Evolutionary conservation across 1,140 invertebrate genomes (phyloP).

Genomic region (Philotrypesis tridentata): DNA sequence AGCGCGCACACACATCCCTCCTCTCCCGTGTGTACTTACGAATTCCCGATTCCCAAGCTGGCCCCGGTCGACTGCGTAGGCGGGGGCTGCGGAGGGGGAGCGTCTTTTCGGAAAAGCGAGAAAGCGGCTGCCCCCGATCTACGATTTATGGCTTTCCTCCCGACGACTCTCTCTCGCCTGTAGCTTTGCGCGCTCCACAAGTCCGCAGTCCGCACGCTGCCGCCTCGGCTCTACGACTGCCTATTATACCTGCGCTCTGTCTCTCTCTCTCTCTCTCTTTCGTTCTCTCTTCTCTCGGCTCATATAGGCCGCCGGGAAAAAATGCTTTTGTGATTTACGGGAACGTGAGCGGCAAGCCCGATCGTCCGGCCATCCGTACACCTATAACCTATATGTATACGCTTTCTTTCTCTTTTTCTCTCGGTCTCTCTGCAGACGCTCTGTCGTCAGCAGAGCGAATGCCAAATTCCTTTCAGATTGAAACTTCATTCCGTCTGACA

Average conservation of each 20-base stretch:
- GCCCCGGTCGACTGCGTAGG: too few relatives aligned
- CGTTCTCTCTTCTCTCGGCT: too few relatives aligned
- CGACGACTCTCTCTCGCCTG: not conserved
- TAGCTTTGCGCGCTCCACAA: not conserved
- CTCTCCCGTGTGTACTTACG: too few relatives aligned
- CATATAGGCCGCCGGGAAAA: not conserved
- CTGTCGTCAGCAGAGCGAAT: not conserved
- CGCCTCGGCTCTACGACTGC: too few relatives aligned
- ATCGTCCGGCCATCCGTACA: not conserved
- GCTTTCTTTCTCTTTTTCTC: conserved; percentile 5
- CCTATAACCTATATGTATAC: not conserved
- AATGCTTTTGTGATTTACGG: conserved; percentile 4
- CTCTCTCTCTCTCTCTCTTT: too few relatives aligned
- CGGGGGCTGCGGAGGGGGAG: not conserved
- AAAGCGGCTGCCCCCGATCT: too few relatives aligned
- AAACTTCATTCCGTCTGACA: not conserved
- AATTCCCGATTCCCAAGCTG: too few relatives aligned
- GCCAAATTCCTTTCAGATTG: not conserved
- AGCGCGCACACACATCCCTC: too few relatives aligned
- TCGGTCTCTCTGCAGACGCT: conserved; percentile 23
- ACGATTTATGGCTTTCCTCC: not conserved
- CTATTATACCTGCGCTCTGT: not conserved
- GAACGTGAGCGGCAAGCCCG: not conserved
- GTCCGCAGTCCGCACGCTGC: too few relatives aligned
- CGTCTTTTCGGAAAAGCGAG: not conserved